Percentiles rank a stretch among this genome's conserved stretches.
These are phyloP conservation scores for Alosa sapidissima DNA, from an alignment of 2,797 vertebrate genomes.

Conservation along the genomic window DNA sequence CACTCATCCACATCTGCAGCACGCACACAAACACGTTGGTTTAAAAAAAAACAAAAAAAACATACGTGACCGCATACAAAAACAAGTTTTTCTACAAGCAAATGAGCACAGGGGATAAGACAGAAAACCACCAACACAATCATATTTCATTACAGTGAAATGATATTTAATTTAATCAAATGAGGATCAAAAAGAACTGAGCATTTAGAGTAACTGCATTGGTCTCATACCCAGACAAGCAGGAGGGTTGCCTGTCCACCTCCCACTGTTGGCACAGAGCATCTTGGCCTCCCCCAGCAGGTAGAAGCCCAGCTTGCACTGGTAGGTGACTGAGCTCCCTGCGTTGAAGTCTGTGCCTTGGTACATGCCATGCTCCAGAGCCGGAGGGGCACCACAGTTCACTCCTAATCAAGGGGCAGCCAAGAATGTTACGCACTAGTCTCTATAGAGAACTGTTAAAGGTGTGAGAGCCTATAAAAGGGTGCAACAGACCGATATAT, in stretches of 20 bases:
- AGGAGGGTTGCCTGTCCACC: slow-evolving; percentile 87
- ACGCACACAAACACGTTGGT: slow-evolving; percentile 26
- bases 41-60: neutral
- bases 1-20: slow-evolving; percentile 93
- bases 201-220: neutral
- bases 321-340: slow-evolving; percentile 85
- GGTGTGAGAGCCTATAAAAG: neutral
- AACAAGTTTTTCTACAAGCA: neutral
- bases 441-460: neutral
- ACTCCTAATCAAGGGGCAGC: slow-evolving; percentile 71
- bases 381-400: slow-evolving; percentile 84
- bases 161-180: no score
- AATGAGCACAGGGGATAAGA: neutral
- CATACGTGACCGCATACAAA: neutral
- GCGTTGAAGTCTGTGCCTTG: slow-evolving; percentile 85
- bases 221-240: slow-evolving; percentile 86
- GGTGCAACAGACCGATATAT: neutral
- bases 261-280: slow-evolving; percentile 86
- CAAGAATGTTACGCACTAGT: neutral
- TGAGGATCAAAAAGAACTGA: no score
- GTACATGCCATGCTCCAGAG: slow-evolving; percentile 87
- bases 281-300: slow-evolving; percentile 89
- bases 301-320: slow-evolving; percentile 91
- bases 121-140: no score
- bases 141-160: no score